These are phyloP conservation scores for Harmothoe impar DNA, from an alignment of 2,888 invertebrate genomes.

Conservation along the genomic window DNA sequence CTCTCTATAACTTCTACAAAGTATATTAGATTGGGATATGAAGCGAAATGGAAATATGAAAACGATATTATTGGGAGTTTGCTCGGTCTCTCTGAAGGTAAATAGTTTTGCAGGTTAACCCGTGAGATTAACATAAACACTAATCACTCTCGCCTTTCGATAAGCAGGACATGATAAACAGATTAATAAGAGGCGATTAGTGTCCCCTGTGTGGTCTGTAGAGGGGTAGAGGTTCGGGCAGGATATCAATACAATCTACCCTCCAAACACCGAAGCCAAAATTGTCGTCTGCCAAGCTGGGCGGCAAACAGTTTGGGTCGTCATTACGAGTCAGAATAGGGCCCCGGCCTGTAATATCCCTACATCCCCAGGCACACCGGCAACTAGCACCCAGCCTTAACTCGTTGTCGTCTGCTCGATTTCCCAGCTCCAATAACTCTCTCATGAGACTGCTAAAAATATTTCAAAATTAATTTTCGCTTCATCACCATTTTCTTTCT, in stretches of 20 bases:
- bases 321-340: background rate
- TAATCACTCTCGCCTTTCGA: too few relatives aligned
- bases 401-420: slow-evolving; percentile 36
- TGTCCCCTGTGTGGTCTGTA: too few relatives aligned
- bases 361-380: background rate
- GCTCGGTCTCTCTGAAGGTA: too few relatives aligned
- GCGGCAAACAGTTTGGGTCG: background rate
- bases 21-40: too few relatives aligned
- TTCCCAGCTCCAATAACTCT: background rate
- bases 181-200: too few relatives aligned
- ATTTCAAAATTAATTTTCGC: too few relatives aligned
- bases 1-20: too few relatives aligned
- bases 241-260: background rate
- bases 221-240: background rate
- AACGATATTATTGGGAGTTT: too few relatives aligned
- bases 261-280: background rate
- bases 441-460: background rate
- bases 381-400: background rate
- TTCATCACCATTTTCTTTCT: background rate
- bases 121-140: too few relatives aligned
- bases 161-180: too few relatives aligned
- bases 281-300: background rate
- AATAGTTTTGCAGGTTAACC: too few relatives aligned
- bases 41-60: too few relatives aligned
- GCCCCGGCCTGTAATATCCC: background rate